These are phyloP conservation scores for Agapornis roseicollis DNA, from an alignment of 2,113 vertebrate species.

Conservation along the genomic window DNA sequence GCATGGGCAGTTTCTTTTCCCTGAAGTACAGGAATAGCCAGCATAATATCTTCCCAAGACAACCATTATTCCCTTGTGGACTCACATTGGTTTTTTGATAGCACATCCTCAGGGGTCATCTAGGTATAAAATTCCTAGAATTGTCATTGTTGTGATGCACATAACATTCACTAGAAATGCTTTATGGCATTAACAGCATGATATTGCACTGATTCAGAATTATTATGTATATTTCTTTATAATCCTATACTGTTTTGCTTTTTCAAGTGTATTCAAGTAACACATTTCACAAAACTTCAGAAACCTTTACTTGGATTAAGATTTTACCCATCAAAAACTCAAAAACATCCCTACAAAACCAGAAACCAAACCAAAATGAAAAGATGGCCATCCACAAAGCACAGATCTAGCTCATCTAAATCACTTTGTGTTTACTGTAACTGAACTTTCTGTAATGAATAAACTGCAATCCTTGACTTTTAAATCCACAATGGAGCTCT, in stretches of 20 bases:
- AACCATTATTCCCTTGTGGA: background rate
- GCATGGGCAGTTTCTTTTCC: background rate
- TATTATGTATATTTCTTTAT: background rate
- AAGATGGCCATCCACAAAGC: background rate
- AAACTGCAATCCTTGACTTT: background rate
- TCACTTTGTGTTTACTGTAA: background rate
- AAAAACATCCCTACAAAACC: background rate
- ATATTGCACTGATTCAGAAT: background rate
- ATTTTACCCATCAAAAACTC: background rate
- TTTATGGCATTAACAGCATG: background rate
- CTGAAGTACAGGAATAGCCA: background rate
- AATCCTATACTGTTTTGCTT: background rate
- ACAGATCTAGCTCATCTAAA: background rate
- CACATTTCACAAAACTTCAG: background rate
- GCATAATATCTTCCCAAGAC: background rate
- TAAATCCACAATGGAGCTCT: background rate
- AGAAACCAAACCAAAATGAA: background rate
- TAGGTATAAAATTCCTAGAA: background rate
- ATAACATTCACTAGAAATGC: no score
- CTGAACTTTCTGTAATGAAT: background rate
- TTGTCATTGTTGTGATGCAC: background rate
- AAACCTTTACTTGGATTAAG: background rate
- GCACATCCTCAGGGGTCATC: background rate
- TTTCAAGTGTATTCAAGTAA: background rate
- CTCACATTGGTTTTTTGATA: background rate